Conservation (phyloP, 2,888 invertebrate species). For the Agrochola macilenta region DNA sequence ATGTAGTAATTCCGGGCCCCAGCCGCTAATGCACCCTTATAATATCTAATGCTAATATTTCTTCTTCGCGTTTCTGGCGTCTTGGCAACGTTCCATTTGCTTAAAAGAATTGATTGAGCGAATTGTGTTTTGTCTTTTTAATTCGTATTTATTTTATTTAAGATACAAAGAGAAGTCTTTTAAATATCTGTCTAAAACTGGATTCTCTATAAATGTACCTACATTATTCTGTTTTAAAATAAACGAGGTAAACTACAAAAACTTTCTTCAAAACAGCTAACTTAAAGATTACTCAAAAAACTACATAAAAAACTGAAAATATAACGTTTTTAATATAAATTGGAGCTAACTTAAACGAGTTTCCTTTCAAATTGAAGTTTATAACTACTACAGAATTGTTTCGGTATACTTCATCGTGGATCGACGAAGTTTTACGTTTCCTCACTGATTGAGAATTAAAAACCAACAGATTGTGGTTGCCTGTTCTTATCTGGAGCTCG, state of each 20-base stretch:
- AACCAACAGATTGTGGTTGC: conserved; percentile 48
- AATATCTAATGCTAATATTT: conserved; percentile 59
- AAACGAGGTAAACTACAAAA: background rate
- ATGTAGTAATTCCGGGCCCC: conserved; percentile 55
- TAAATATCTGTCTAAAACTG: background rate
- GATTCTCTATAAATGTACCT: background rate
- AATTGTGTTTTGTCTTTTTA: conserved; percentile 21
- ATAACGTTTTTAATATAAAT: conserved; percentile 40
- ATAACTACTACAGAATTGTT: conserved; percentile 53
- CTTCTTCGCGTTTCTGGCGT: conserved; percentile 42
- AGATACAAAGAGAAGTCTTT: background rate
- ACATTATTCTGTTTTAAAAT: background rate
- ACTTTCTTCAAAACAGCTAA: background rate
- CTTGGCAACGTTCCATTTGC: conserved; percentile 33
- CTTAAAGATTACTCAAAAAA: conserved; percentile 8
- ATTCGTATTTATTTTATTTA: background rate
- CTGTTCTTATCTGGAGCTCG: conserved; percentile 19
- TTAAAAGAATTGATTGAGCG: conserved; percentile 38
- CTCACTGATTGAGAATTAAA: conserved; percentile 52
- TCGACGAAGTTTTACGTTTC: conserved; percentile 37
- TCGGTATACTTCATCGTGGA: conserved; percentile 22
- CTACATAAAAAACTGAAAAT: conserved; percentile 27
- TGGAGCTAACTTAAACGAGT: conserved; percentile 54
- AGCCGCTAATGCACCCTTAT: conserved; percentile 59
- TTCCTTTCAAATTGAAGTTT: conserved; percentile 58